A percentile compares a stretch with the other conserved stretches of the same genome.
Conservation (phyloP, 2,797 vertebrate species). For the Chaetophractus vellerosus region DNA sequence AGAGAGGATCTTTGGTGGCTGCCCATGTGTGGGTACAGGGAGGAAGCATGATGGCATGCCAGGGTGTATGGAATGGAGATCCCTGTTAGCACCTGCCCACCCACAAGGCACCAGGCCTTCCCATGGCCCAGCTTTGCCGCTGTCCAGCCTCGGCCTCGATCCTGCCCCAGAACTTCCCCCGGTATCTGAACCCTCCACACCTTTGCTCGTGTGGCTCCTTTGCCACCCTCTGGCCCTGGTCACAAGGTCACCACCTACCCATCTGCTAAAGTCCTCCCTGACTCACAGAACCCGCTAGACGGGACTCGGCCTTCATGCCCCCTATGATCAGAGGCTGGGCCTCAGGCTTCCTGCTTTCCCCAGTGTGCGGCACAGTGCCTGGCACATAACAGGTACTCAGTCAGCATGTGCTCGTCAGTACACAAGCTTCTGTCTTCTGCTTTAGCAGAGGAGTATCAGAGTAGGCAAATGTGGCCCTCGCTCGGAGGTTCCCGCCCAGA, state of each 20-base stretch:
- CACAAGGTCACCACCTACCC: constrained; percentile 51
- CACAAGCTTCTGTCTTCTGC: background rate
- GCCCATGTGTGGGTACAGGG: background rate
- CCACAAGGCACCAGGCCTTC: background rate
- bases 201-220: background rate
- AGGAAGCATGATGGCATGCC: constrained; percentile 72
- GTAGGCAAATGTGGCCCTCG: background rate
- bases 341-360: constrained; percentile 65
- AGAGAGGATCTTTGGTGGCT: background rate
- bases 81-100: background rate
- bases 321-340: constrained; percentile 47
- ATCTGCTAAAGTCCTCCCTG: constrained; percentile 63
- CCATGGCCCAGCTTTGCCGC: background rate
- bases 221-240: background rate
- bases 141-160: background rate
- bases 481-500: background rate
- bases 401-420: background rate
- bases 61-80: constrained; percentile 45
- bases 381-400: constrained; percentile 40
- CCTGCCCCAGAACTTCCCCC: background rate
- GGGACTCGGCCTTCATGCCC: constrained; percentile 64
- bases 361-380: constrained; percentile 44
- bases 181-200: background rate
- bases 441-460: constrained; percentile 30
- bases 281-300: constrained; percentile 71